Evolutionary conservation across 2,113 vertebrate species (phyloP).

Genomic region (Dryoscopus gambensis): DNA sequence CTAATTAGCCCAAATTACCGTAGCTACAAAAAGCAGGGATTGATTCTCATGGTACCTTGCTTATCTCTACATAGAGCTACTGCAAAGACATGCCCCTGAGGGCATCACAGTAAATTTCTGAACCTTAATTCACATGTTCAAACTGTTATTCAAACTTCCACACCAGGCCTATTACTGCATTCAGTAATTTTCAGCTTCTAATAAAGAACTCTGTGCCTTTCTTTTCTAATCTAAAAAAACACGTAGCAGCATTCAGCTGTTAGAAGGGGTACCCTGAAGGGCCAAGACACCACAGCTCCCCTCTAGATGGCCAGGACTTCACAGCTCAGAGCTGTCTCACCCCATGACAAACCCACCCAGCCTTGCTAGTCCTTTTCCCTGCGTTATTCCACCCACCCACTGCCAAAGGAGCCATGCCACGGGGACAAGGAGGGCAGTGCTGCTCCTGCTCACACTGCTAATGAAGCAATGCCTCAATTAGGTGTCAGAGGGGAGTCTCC

Average conservation of each 20-base stretch:
- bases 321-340: neutral
- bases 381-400: fast-evolving
- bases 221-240: neutral
- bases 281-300: neutral
- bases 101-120: conserved; percentile 1
- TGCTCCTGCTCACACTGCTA: neutral
- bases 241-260: neutral
- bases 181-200: neutral
- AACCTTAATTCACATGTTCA: neutral
- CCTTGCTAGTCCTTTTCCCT: neutral
- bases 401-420: neutral
- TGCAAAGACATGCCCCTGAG: neutral
- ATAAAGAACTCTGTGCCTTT: neutral
- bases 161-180: neutral
- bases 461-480: neutral
- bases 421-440: neutral
- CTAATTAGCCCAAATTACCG: conserved; percentile 28
- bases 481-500: neutral
- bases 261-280: neutral
- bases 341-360: neutral
- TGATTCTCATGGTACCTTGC: conserved; percentile 13
- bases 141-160: neutral
- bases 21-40: neutral
- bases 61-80: neutral
- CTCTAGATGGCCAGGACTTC: neutral